phyloP scores from a whole-genome alignment of 1,140 invertebrate genomes.

The Diplogasteroides magnus region DNA sequence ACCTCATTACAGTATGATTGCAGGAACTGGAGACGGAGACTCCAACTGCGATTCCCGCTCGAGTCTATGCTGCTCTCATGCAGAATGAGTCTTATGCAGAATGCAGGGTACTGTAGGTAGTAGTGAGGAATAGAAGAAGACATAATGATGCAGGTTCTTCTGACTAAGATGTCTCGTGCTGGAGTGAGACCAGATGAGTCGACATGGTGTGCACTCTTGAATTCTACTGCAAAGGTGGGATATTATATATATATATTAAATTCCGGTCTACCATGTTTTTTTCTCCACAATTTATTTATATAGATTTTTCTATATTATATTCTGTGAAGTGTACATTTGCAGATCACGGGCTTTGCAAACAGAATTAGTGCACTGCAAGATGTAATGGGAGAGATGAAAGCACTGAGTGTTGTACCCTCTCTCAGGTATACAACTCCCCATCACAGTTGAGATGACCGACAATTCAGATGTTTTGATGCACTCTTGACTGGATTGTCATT shows the following conservation, averaged over 20 bases:
- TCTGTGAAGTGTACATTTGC: neutral
- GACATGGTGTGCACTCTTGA: conserved; percentile 27
- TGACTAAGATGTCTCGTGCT: conserved; percentile 16
- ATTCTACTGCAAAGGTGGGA: conserved; percentile 5
- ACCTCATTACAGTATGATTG: too few relatives aligned
- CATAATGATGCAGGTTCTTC: neutral
- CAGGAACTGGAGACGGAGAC: neutral
- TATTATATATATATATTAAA: neutral
- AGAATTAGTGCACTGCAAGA: conserved; percentile 4
- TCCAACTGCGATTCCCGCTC: neutral
- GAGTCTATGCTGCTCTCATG: neutral
- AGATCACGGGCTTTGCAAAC: neutral
- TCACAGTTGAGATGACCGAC: conserved; percentile 24
- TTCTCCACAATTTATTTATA: too few relatives aligned
- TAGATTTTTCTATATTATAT: too few relatives aligned
- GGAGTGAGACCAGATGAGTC: conserved; percentile 22
- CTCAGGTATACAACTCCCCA: too few relatives aligned
- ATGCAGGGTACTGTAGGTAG: neutral
- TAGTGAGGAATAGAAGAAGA: neutral
- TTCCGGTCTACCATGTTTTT: too few relatives aligned
- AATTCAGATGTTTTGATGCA: conserved; percentile 19
- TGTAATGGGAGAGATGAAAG: conserved; percentile 29
- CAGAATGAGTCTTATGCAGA: neutral
- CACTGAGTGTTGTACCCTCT: conserved; percentile 10
- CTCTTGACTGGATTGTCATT: conserved; percentile 1